Evolutionary conservation across 2,113 vertebrate species (phyloP), one percentile per base, ranked within the genome.

Genomic region (Hypomesus transpacificus): DNA sequence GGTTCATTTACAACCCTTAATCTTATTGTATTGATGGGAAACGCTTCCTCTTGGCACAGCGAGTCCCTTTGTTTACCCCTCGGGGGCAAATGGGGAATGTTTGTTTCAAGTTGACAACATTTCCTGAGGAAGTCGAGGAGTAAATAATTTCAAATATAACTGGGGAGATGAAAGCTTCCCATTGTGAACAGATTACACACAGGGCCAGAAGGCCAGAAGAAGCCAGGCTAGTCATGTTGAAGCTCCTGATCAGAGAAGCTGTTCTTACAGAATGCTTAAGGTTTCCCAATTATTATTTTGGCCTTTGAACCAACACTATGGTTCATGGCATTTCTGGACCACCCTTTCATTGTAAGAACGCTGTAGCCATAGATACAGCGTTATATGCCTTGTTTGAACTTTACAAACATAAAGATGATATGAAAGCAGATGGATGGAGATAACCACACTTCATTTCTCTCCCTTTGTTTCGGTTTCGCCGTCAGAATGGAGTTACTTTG

Each of bases 21-120:
- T 46, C 9, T 46, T 11, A 46, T 46, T 46, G 39, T 46, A 13
- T 13, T 46, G 39, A 46, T 46, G 39, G 39, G 39, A 46, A 46
- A 46, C 1, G 39, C 8, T 11, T 46, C 13, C 39, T 13, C 39
- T 11, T 9, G 7, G 39, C 9, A 13, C 39, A 46, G 39, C 9
- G 39, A 9, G 39, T 46, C 39, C 6, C 39, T 46, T 84, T 86
- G 80, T 89, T 89, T 88, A 85, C 76, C 70, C 81, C 82, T 85
- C n/a, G 1, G 59, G 59, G 79, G 84, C 77, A 67, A 79, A 52
- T 46, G 73, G 78, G 76, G 66, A 81, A 85, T 85, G 85, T 83
- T 83, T 74, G 80, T 88, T 87, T 88, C 80, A 87, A 87, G 85
- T 88, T 84, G 86, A 88, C 86, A 83, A 87, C 88, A 89, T 87